phyloP scores from a whole-genome alignment of 2,797 vertebrate species.

The Rhinogobio ventralis region DNA sequence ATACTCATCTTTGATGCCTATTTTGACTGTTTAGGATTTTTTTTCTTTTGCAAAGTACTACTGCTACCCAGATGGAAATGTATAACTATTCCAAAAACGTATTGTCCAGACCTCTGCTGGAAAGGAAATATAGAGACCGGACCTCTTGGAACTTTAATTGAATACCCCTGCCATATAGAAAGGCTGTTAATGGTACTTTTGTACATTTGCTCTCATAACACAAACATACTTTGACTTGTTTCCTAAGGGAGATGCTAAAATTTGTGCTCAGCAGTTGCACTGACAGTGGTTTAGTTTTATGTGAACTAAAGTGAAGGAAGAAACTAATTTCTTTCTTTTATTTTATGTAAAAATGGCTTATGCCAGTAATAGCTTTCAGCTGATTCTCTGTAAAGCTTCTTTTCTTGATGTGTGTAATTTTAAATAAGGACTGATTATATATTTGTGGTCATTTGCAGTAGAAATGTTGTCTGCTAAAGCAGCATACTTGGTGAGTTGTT shows the following conservation, averaged over 20 bases:
- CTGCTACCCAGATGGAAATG: no score
- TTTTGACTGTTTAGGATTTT: no score
- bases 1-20: neutral
- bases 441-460: neutral
- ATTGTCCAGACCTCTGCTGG: no score
- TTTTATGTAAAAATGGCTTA: neutral
- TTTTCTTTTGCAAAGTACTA: neutral
- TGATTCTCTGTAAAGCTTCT: neutral
- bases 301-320: neutral
- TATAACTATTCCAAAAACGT: no score
- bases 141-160: no score
- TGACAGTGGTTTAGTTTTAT: neutral
- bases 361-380: neutral
- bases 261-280: neutral
- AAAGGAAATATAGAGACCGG: no score
- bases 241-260: neutral
- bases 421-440: neutral
- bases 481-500: conserved; percentile 50
- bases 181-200: no score
- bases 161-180: no score
- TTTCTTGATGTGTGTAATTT: neutral
- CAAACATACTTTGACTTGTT: no score
- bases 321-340: neutral
- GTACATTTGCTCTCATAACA: no score
- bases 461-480: neutral